Percentiles rank a stretch among this genome's conserved stretches.
Conservation (phyloP, 2,888 invertebrate species). For the Heliconius cydno region DNA sequence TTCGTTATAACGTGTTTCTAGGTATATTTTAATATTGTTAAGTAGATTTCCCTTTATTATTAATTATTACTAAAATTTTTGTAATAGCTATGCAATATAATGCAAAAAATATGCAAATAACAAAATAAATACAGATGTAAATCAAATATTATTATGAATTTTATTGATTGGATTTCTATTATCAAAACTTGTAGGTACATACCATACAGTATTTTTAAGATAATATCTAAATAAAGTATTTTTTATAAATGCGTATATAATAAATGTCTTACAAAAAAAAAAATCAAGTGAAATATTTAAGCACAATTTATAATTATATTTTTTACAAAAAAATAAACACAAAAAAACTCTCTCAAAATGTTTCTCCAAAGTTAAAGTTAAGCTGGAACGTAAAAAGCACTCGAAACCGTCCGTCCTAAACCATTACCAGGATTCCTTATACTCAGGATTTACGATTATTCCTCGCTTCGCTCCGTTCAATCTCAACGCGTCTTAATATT, state of each 20-base stretch:
- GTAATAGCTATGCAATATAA: too few relatives aligned
- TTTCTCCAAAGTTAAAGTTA: conserved; percentile 10
- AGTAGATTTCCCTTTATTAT: neutral
- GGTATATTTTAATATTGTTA: neutral
- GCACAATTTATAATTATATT: neutral
- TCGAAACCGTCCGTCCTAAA: conserved; percentile 49
- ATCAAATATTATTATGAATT: too few relatives aligned
- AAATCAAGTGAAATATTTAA: too few relatives aligned
- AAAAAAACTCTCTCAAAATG: neutral
- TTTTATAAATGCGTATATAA: too few relatives aligned
- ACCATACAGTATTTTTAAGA: too few relatives aligned
- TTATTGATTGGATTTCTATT: too few relatives aligned
- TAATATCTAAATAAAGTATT: too few relatives aligned
- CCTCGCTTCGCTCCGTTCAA: conserved; percentile 79
- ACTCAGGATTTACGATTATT: conserved; percentile 82
- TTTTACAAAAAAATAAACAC: neutral
- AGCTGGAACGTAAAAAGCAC: conserved; percentile 2
- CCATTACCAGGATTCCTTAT: conserved; percentile 57
- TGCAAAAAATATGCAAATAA: too few relatives aligned
- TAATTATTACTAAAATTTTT: too few relatives aligned
- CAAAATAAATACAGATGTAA: too few relatives aligned
- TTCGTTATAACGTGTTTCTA: neutral
- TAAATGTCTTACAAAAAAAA: too few relatives aligned
- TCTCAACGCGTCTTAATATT: conserved; percentile 79
- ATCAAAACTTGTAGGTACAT: too few relatives aligned